Conservation (phyloP, 2,888 invertebrate species). For the Aphelenchoides bicaudatus region DNA sequence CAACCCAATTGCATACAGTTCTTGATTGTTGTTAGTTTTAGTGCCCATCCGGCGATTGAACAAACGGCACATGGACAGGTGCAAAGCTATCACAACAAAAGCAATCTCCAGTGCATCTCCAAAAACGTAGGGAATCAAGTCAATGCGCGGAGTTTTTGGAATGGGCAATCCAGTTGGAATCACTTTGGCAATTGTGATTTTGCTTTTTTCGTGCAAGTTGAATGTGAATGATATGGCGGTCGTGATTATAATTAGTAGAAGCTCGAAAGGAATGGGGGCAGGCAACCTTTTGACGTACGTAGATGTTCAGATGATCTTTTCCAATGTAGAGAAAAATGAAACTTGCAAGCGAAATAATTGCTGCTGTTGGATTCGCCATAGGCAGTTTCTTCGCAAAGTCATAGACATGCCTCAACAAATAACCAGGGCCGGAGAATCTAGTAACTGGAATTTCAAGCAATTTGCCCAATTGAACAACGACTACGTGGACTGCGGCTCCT, state of each 20-base stretch:
- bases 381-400: constrained; percentile 68
- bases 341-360: constrained; percentile 66
- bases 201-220: constrained; percentile 54
- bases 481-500: constrained; percentile 65
- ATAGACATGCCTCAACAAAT: constrained; percentile 62
- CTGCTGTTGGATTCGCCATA: constrained; percentile 66
- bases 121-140: constrained; percentile 45
- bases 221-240: constrained; percentile 61
- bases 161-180: constrained; percentile 62
- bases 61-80: constrained; percentile 64
- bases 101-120: constrained; percentile 62
- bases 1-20: constrained; percentile 59
- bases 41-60: constrained; percentile 62
- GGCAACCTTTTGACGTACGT: constrained; percentile 60
- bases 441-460: constrained; percentile 61
- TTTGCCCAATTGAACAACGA: constrained; percentile 63
- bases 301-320: constrained; percentile 64
- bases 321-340: constrained; percentile 58
- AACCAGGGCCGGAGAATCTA: constrained; percentile 61
- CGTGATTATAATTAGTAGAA: constrained; percentile 60
- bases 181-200: constrained; percentile 61
- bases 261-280: constrained; percentile 62
- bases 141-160: constrained; percentile 43
- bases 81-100: constrained; percentile 64
- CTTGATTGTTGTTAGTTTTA: constrained; percentile 63